These are phyloP conservation scores for Capitulum mitella DNA, from an alignment of 2,888 invertebrate species.

Conservation along the genomic window DNA sequence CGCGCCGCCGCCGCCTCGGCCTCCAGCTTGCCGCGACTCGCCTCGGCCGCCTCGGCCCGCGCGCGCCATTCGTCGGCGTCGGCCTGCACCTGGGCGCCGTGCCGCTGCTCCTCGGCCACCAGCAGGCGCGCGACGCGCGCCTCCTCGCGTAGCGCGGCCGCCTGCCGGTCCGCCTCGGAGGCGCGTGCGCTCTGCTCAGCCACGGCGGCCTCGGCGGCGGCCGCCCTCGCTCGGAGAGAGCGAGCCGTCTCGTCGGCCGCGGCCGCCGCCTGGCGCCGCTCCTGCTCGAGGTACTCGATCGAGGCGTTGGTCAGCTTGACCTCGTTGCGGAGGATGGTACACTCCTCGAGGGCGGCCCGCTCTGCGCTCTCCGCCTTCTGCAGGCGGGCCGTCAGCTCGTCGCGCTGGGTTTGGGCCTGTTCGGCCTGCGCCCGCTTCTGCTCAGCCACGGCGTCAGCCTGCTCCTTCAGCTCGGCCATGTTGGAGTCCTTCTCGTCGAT, in stretches of 20 bases:
- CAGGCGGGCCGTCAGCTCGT: background rate
- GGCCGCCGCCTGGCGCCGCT: background rate
- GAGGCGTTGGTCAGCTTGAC: background rate
- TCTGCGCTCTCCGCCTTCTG: background rate
- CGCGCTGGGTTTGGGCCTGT: background rate
- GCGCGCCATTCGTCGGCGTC: background rate
- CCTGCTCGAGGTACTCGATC: background rate
- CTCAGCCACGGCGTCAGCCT: background rate
- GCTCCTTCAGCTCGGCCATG: background rate
- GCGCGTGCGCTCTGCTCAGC: background rate
- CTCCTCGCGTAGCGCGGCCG: background rate
- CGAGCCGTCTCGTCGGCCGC: background rate
- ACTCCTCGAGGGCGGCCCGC: background rate
- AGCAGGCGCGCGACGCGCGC: background rate
- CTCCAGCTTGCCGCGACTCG: background rate
- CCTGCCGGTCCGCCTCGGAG: background rate
- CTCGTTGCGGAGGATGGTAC: background rate
- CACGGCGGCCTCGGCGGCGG: background rate
- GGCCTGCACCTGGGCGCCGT: background rate
- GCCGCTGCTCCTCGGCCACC: conserved; percentile 14
- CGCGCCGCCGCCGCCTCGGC: background rate
- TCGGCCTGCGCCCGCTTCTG: background rate
- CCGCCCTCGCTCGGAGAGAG: background rate
- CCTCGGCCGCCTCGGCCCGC: background rate
- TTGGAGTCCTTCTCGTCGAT: conserved; percentile 7